A percentile compares a stretch with the other conserved stretches of the same genome.
These are phyloP conservation scores for Mustela erminea DNA, from an alignment of 2,797 vertebrate genomes.

Conservation along the genomic window DNA sequence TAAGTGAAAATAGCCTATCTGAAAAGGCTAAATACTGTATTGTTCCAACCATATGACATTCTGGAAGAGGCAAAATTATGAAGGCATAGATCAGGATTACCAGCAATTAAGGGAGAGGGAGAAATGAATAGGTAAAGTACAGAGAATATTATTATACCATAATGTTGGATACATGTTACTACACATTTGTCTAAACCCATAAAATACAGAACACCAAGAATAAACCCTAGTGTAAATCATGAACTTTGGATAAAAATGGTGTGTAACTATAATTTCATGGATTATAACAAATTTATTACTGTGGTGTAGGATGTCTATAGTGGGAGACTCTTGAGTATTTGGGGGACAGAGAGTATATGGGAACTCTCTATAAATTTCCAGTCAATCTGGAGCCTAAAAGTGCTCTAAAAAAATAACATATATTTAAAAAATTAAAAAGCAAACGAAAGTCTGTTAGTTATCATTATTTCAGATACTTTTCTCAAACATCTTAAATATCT, in stretches of 20 bases:
- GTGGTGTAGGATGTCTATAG: background rate
- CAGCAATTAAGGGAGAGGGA: background rate
- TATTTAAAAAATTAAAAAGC: background rate
- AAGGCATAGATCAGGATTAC: background rate
- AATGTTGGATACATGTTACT: background rate
- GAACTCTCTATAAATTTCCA: background rate
- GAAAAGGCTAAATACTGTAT: background rate
- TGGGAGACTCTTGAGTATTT: background rate
- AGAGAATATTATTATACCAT: background rate
- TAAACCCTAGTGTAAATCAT: background rate
- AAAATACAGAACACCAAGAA: background rate
- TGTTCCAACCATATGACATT: background rate
- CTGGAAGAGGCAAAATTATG: conserved; percentile 30
- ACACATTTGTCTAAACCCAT: background rate
- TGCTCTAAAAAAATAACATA: background rate
- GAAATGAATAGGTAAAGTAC: background rate
- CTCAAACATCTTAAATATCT: conserved; percentile 29
- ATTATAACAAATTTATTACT: background rate
- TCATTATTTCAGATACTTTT: conserved; percentile 49
- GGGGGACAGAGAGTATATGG: too few relatives aligned
- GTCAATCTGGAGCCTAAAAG: background rate
- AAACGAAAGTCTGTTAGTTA: background rate
- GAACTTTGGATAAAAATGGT: background rate
- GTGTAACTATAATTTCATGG: background rate
- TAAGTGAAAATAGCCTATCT: background rate